Percentiles rank a stretch among this genome's conserved stretches.
phyloP scores from a whole-genome alignment of 2,888 invertebrate species.

The Drosophila paramelanica region DNA sequence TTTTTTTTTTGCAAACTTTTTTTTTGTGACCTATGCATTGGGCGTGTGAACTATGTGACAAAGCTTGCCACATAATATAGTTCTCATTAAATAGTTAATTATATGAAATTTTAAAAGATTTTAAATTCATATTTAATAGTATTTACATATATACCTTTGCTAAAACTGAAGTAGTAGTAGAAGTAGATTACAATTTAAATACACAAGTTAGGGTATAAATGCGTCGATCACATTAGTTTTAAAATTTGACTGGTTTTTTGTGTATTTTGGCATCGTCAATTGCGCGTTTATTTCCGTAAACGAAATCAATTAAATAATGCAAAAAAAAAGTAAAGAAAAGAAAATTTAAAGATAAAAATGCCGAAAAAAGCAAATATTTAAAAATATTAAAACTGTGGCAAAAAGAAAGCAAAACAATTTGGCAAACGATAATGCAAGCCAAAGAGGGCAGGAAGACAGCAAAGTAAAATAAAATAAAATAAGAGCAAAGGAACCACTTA shows the following conservation, averaged over 20 bases:
- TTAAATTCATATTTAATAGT: not conserved
- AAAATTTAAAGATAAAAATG: conserved; percentile 24
- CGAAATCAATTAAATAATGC: conserved; percentile 74
- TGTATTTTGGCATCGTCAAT: conserved; percentile 57
- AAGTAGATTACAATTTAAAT: not conserved
- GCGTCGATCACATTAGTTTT: not conserved
- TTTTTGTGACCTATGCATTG: conserved; percentile 7
- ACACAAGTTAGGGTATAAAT: conserved; percentile 15
- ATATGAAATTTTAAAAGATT: not conserved
- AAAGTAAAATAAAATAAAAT: conserved; percentile 20
- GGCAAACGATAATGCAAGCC: conserved; percentile 35
- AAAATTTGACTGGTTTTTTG: conserved; percentile 18
- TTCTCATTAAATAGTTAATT: too few species aligned
- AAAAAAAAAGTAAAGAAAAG: conserved; percentile 15
- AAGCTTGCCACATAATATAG: not conserved
- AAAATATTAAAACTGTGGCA: conserved; percentile 31
- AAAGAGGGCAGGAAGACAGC: conserved; percentile 12
- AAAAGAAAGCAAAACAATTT: conserved; percentile 20
- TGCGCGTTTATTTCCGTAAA: conserved; percentile 73
- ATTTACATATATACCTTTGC: not conserved
- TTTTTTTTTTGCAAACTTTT: conserved; percentile 38
- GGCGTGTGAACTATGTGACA: conserved; percentile 1
- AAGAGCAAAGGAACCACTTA: conserved; percentile 62
- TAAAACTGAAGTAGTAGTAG: not conserved
- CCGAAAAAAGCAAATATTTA: conserved; percentile 61